Conservation (phyloP, 2,797 vertebrate species). For the Falco rusticolus region DNA sequence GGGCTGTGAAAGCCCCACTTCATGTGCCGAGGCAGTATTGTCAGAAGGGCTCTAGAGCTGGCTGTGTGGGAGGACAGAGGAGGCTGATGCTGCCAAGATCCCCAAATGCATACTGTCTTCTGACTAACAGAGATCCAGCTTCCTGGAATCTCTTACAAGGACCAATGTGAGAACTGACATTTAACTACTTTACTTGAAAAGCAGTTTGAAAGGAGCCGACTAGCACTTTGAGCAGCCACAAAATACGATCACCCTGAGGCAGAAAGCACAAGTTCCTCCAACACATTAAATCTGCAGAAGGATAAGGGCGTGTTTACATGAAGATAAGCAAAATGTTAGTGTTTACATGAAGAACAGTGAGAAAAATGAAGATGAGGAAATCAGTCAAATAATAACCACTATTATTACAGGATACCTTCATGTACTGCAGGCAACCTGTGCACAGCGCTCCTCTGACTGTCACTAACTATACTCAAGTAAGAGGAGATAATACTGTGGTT, state of each 20-base stretch:
- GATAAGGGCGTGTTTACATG: neutral
- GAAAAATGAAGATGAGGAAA: neutral
- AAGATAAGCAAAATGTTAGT: neutral
- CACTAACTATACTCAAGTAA: neutral
- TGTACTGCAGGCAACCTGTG: neutral
- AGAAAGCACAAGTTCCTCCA: neutral
- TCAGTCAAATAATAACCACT: neutral
- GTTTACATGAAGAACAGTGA: neutral
- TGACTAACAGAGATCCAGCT: neutral
- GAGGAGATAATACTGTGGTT: neutral
- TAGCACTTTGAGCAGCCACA: neutral
- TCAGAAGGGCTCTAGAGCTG: neutral
- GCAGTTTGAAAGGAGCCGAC: neutral
- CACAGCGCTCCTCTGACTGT: neutral
- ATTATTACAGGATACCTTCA: neutral
- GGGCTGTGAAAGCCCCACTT: neutral
- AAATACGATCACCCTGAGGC: neutral
- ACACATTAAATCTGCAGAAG: neutral
- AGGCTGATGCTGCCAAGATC: neutral
- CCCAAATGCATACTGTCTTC: neutral
- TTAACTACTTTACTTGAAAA: conserved; percentile 1
- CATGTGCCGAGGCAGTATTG: neutral
- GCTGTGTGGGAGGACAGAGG: neutral
- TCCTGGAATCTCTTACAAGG: neutral
- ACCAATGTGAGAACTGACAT: neutral